phyloP scores from a whole-genome alignment of 2,888 invertebrate species.

The Apoderus coryli region DNA sequence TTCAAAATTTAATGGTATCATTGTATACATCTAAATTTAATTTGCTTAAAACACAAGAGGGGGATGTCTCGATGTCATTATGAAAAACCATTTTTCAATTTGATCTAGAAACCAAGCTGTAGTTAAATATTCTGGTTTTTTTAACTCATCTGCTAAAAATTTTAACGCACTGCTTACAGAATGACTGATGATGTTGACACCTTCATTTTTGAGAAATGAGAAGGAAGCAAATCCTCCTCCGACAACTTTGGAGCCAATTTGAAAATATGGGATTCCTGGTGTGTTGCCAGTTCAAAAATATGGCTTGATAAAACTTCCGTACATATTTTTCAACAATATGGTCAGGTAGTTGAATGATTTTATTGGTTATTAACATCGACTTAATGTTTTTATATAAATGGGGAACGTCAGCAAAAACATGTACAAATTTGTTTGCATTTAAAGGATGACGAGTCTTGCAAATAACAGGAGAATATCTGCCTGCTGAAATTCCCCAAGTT shows the following conservation, averaged over 20 bases:
- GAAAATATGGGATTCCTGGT: conserved; percentile 11
- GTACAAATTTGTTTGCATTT: conserved; percentile 13
- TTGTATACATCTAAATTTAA: conserved; percentile 11
- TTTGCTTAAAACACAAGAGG: conserved; percentile 15
- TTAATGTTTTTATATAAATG: conserved; percentile 19
- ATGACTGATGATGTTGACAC: conserved; percentile 17
- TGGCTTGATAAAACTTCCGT: conserved; percentile 12
- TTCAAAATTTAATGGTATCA: conserved; percentile 10
- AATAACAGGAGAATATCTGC: background rate
- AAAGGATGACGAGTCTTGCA: conserved; percentile 14
- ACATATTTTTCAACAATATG: conserved; percentile 12
- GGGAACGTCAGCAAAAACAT: conserved; percentile 15
- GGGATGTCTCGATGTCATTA: conserved; percentile 18
- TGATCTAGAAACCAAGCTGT: conserved; percentile 19
- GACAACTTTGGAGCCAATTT: conserved; percentile 17
- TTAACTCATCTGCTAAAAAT: conserved; percentile 12
- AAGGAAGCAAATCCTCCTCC: conserved; percentile 15
- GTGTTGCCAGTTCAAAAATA: conserved; percentile 11
- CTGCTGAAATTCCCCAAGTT: background rate
- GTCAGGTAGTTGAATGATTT: conserved; percentile 13
- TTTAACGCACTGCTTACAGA: conserved; percentile 13
- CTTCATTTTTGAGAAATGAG: conserved; percentile 18
- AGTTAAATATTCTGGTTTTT: conserved; percentile 15
- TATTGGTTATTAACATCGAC: conserved; percentile 14
- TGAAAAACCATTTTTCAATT: conserved; percentile 17